phyloP scores from a whole-genome alignment of 2,888 invertebrate species.

The Pandemis corylana region DNA sequence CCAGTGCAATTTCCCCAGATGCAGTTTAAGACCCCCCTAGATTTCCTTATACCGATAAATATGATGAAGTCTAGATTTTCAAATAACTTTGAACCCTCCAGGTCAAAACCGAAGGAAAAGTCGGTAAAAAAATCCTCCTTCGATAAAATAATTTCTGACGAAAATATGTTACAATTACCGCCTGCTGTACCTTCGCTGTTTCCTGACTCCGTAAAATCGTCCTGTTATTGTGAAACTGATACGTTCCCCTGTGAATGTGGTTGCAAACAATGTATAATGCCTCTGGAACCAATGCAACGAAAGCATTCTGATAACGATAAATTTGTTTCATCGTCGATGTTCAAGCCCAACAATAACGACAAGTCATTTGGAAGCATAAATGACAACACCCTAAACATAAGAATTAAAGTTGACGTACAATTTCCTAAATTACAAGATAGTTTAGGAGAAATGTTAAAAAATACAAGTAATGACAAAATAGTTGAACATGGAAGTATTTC shows the following conservation, averaged over 20 bases:
- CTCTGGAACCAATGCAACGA: conserved; percentile 47
- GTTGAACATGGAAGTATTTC: conserved; percentile 53
- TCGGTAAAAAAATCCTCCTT: conserved; percentile 30
- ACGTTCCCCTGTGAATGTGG: conserved; percentile 65
- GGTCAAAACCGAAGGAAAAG: conserved; percentile 46
- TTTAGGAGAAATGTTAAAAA: conserved; percentile 50
- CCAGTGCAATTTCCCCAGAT: conserved; percentile 50
- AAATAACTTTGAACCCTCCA: conserved; percentile 49
- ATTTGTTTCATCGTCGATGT: background rate
- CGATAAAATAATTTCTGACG: conserved; percentile 51
- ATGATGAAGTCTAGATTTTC: conserved; percentile 43
- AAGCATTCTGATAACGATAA: conserved; percentile 48
- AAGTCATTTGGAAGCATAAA: conserved; percentile 24
- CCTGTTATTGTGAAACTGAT: conserved; percentile 66
- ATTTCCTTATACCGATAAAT: conserved; percentile 63
- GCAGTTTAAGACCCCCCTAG: conserved; percentile 58
- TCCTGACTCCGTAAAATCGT: conserved; percentile 53
- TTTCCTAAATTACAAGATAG: conserved; percentile 63
- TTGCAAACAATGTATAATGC: conserved; percentile 67
- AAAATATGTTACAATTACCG: conserved; percentile 51
- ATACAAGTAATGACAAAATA: conserved; percentile 48
- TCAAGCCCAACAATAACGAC: conserved; percentile 5
- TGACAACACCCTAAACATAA: conserved; percentile 66
- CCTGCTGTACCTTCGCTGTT: conserved; percentile 48
- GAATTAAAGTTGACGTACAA: conserved; percentile 73